Evolutionary conservation across 2,113 vertebrate genomes (phyloP).

Genomic region (Caranx ignobilis): DNA sequence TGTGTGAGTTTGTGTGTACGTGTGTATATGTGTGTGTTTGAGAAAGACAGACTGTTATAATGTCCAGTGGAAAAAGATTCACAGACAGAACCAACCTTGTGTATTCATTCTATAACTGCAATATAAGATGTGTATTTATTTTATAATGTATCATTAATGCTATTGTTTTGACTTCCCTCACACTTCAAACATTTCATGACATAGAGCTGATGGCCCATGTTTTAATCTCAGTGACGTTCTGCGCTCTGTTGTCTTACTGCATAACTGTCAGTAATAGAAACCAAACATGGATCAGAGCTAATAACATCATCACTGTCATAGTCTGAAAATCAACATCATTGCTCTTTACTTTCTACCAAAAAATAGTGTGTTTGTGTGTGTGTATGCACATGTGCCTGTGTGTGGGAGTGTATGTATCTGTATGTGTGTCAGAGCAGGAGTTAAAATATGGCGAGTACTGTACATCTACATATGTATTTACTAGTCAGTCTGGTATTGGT

Average conservation of each 20-base stretch:
- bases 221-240: slow-evolving; percentile 17
- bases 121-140: slow-evolving; percentile 72
- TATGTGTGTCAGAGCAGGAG: slow-evolving; percentile 58
- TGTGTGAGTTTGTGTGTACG: slow-evolving; percentile 36
- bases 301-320: slow-evolving; percentile 46
- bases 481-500: slow-evolving; percentile 78
- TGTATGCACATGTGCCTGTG: slow-evolving; percentile 21
- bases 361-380: slow-evolving; percentile 19
- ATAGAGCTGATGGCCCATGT: slow-evolving; percentile 27
- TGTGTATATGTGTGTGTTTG: slow-evolving; percentile 1
- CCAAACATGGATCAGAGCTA: slow-evolving; percentile 73
- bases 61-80: slow-evolving; percentile 27
- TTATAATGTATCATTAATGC: slow-evolving; percentile 36
- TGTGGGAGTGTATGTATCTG: slow-evolving; percentile 18
- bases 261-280: slow-evolving; percentile 56
- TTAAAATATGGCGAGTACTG: slow-evolving; percentile 73
- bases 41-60: slow-evolving; percentile 52
- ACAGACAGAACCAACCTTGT: slow-evolving; percentile 31
- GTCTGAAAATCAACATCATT: slow-evolving; percentile 52
- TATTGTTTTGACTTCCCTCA: slow-evolving; percentile 33
- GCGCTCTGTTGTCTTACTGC: slow-evolving; percentile 30
- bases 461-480: slow-evolving; percentile 77
- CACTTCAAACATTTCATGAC: neutral
- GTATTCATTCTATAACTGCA: slow-evolving; percentile 62
- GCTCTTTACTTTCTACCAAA: slow-evolving; percentile 75